A percentile compares a stretch with the other conserved stretches of the same genome.
These are phyloP conservation scores for Amblyjoppa fuscipennis DNA, from an alignment of 2,888 invertebrate genomes.

Conservation along the genomic window DNA sequence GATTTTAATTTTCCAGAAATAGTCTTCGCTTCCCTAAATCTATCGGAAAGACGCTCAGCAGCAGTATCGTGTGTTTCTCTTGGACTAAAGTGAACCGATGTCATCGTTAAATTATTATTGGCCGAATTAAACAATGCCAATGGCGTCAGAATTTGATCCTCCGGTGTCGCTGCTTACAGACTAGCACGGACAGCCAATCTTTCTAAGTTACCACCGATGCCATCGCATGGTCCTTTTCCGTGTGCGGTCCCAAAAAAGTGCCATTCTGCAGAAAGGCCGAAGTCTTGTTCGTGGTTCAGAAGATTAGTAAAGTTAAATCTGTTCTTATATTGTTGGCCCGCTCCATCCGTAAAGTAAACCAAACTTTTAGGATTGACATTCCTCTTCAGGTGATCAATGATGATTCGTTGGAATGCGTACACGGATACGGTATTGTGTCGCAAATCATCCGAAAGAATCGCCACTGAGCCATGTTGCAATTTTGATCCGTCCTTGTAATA, in stretches of 20 bases:
- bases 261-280: constrained; percentile 70
- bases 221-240: constrained; percentile 73
- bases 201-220: constrained; percentile 72
- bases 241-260: constrained; percentile 73
- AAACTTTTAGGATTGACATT: neutral
- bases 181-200: constrained; percentile 53
- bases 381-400: constrained; percentile 39
- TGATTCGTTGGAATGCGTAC: constrained; percentile 46
- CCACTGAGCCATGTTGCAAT: neutral
- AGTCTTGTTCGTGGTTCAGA: constrained; percentile 46
- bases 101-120: too few relatives aligned
- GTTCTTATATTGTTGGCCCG: neutral
- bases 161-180: constrained; percentile 25
- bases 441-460: constrained; percentile 57
- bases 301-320: constrained; percentile 44
- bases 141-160: too few relatives aligned
- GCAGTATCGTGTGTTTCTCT: neutral
- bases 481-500: neutral
- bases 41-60: too few relatives aligned
- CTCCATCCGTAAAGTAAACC: constrained; percentile 28
- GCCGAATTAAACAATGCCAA: too few relatives aligned
- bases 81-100: too few relatives aligned
- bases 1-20: too few relatives aligned
- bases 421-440: constrained; percentile 62
- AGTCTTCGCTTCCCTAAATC: too few relatives aligned